These are phyloP conservation scores for Halcyon leucocephala DNA, from an alignment of 2,797 vertebrate genomes.

Conservation along the genomic window DNA sequence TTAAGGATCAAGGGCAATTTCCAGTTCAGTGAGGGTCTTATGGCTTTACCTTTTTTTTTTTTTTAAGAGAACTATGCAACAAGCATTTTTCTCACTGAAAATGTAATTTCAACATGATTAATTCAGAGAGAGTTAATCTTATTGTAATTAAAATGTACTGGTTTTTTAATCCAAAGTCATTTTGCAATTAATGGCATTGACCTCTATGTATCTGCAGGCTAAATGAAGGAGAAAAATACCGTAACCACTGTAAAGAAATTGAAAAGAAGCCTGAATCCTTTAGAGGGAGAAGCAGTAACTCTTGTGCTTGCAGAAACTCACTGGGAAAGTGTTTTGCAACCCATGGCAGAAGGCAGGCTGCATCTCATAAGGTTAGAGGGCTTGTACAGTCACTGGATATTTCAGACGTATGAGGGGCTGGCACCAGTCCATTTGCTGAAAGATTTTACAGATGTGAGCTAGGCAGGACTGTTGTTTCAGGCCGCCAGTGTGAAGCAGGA, in stretches of 20 bases:
- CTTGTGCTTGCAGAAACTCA: neutral
- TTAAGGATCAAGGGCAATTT: neutral
- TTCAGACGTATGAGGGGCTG: neutral
- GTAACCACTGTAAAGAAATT: neutral
- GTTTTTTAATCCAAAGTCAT: neutral
- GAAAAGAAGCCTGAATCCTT: neutral
- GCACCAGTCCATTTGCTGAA: neutral
- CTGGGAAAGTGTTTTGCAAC: neutral
- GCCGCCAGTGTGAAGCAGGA: slow-evolving; percentile 38
- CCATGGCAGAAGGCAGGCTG: neutral
- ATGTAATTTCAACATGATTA: neutral
- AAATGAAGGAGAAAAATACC: neutral
- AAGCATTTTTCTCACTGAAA: neutral
- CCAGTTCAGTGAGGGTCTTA: neutral
- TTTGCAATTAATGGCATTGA: neutral
- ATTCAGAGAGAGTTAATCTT: neutral
- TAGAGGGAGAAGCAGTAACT: neutral
- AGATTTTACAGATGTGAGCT: slow-evolving; percentile 48
- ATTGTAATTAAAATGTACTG: neutral
- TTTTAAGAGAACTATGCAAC: neutral
- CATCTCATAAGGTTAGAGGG: neutral
- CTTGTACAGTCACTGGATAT: neutral
- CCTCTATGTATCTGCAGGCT: neutral
- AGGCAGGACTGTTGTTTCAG: slow-evolving; percentile 48
- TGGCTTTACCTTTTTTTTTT: neutral